Evolutionary conservation across 2,797 vertebrate genomes (phyloP).

Genomic region (Artibeus jamaicensis): DNA sequence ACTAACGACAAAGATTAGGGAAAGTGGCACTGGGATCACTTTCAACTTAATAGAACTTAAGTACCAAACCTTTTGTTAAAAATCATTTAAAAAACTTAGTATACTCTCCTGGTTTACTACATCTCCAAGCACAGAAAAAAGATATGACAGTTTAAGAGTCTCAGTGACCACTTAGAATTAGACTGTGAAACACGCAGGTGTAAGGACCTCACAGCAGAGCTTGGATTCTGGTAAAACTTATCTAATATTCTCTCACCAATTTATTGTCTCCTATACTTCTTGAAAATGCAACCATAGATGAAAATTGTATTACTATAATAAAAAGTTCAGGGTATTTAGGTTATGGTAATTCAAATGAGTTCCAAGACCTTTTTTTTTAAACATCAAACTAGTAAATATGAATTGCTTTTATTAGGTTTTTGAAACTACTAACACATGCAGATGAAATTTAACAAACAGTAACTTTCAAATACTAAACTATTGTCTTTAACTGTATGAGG

Average conservation of each 20-base stretch:
- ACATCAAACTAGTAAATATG: not conserved
- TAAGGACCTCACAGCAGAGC: not conserved
- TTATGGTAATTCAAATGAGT: not conserved
- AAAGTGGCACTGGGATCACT: not conserved
- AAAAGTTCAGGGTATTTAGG: not conserved
- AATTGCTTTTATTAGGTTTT: conserved; percentile 21
- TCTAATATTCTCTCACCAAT: not conserved
- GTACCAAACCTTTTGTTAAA: not conserved
- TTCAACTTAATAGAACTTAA: not conserved
- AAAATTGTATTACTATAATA: not conserved
- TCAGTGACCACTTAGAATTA: not conserved
- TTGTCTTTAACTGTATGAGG: not conserved
- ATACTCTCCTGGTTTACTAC: not conserved
- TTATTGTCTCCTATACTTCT: not conserved
- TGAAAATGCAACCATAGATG: not conserved
- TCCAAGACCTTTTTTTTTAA: not conserved
- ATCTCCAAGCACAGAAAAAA: not conserved
- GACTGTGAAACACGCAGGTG: not conserved
- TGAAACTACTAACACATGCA: not conserved
- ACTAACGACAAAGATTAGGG: not conserved
- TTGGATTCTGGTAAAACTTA: not conserved
- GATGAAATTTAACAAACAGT: not conserved
- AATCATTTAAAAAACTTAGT: not conserved
- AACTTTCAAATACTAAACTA: not conserved
- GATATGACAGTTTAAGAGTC: not conserved